Base-by-base conservation (phyloP, 2,113 vertebrate genomes). In the Melospiza georgiana region DNA sequence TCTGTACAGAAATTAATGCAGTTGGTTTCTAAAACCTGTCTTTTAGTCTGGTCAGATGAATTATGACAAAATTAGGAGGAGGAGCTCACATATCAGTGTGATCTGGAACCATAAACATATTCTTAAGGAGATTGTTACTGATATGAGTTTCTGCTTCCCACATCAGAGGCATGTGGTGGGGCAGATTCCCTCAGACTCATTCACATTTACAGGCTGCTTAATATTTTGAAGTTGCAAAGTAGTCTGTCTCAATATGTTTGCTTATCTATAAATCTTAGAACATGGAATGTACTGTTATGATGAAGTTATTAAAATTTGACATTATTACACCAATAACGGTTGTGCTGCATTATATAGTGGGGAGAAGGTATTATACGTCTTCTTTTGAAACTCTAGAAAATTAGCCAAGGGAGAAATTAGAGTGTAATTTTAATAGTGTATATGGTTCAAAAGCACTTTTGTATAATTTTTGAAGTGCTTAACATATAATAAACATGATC, bases 361-460 rank as follows among this genome's bases (percentile, higher is more conserved):
- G 24, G 63, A 55, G 49, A 72, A 83, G 30, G 48, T 84, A 69
- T 77, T 63, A 22, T 58, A 39, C 11, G 5, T 90, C 49, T 82
- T 87, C 49, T 68, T 82, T 59, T 8, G 72, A 84, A 85, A 72
- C 52, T 71, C 30, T 67, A 57, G 61, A 86, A 92, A 71, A 86
- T 88, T 61, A 71, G 87, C 48, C 61, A 91, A 81, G 88, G 85
- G 79, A 90, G 52, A 81, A 92, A 88, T 84, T 89, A 18, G 81
- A 94, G 78, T 86, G 43, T 77, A 77, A 84, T 90, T 94, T 88
- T 84, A 90, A 86, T 74, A 89, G 43, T 88, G 59, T 41, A 27
- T 95, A 95, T 91, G 39, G 35, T 90, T 94, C 65, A 52, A 88
- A 71, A 89, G 49, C 82, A 93, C 28, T 86, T 86, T 9, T 1